phyloP scores from a whole-genome alignment of 2,113 vertebrate genomes.

The Clinocottus analis region DNA sequence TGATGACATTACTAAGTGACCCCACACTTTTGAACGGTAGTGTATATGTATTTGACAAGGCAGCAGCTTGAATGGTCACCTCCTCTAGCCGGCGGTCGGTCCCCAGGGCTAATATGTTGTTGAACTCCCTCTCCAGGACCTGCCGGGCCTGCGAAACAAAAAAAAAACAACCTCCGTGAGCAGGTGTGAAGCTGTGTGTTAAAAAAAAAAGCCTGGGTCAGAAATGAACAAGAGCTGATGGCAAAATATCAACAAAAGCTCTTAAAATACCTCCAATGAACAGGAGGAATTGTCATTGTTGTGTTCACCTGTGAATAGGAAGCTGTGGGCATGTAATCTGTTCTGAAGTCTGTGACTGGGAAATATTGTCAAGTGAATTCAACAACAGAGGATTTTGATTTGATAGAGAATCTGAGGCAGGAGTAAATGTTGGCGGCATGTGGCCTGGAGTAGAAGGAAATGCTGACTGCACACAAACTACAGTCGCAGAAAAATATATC shows the following conservation, averaged over 20 bases:
- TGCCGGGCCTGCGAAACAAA: slow-evolving; percentile 89
- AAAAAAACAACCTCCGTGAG: slow-evolving; percentile 28
- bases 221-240: neutral
- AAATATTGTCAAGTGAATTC: slow-evolving; percentile 27
- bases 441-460: neutral
- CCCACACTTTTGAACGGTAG: too few species aligned
- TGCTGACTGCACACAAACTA: slow-evolving; percentile 28
- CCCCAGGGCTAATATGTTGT: slow-evolving; percentile 93
- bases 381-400: slow-evolving; percentile 23
- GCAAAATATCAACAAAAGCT: slow-evolving; percentile 6
- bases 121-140: slow-evolving; percentile 96
- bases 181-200: neutral
- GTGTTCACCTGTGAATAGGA: neutral
- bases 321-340: slow-evolving; percentile 17
- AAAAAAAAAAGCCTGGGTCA: neutral
- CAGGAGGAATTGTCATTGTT: neutral
- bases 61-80: slow-evolving; percentile 75
- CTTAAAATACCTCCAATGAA: slow-evolving; percentile 24
- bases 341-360: neutral
- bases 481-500: slow-evolving; percentile 31
- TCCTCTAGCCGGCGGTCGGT: slow-evolving; percentile 95
- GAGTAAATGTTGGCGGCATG: slow-evolving; percentile 30
- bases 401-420: slow-evolving; percentile 29
- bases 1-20: too few species aligned
- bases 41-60: slow-evolving; percentile 26